phyloP scores from a whole-genome alignment of 2,797 vertebrate genomes.

The Malurus splendens region DNA sequence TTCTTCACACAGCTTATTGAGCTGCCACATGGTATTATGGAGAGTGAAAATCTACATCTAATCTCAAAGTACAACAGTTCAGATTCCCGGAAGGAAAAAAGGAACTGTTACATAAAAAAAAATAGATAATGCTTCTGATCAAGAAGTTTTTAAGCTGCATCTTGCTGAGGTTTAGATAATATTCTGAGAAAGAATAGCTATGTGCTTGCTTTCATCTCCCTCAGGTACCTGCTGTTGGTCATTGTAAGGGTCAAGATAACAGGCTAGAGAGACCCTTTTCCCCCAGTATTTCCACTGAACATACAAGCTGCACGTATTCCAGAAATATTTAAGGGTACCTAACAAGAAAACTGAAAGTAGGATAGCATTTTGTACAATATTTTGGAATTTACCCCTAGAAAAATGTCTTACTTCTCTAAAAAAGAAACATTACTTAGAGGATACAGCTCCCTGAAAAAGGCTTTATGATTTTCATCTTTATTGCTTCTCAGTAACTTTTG shows the following conservation, averaged over 20 bases:
- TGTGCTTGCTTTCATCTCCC: neutral
- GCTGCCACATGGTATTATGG: neutral
- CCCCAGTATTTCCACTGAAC: neutral
- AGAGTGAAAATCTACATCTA: neutral
- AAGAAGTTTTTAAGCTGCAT: neutral
- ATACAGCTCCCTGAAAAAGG: neutral
- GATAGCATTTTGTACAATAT: neutral
- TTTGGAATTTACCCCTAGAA: neutral
- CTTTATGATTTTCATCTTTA: neutral
- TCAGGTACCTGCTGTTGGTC: neutral
- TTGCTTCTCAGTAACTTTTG: neutral
- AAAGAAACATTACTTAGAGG: neutral
- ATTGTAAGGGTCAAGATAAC: neutral
- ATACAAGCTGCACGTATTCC: neutral
- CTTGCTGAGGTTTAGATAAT: neutral
- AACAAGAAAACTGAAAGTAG: neutral
- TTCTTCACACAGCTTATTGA: neutral
- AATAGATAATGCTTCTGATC: neutral
- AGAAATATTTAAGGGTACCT: neutral
- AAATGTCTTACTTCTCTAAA: neutral
- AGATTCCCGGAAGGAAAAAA: conserved; percentile 1
- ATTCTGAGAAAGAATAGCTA: neutral
- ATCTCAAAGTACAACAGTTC: neutral
- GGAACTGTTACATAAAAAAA: neutral
- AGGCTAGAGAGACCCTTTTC: neutral